phyloP scores from a whole-genome alignment of 2,797 vertebrate species.

The Sebastes minor region DNA sequence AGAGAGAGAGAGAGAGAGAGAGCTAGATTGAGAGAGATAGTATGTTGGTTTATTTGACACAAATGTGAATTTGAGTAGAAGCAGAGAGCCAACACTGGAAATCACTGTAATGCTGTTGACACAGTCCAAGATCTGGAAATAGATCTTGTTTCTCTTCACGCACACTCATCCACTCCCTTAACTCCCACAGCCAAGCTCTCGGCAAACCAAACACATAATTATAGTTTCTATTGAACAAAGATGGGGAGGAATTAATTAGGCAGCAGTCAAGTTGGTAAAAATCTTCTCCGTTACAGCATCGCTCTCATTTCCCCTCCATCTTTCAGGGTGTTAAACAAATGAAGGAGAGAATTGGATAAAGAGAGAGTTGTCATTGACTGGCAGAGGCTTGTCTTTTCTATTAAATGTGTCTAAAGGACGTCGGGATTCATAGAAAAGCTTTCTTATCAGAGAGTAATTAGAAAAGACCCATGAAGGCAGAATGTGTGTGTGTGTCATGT shows the following conservation, averaged over 20 bases:
- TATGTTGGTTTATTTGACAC: neutral
- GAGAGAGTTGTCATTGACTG: slow-evolving; percentile 46
- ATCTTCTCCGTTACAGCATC: slow-evolving; percentile 3
- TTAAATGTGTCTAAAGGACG: neutral
- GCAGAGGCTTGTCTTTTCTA: slow-evolving; percentile 18
- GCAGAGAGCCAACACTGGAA: neutral
- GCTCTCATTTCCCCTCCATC: neutral
- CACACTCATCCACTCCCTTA: slow-evolving; percentile 9
- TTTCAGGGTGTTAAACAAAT: slow-evolving; percentile 38
- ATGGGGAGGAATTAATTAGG: slow-evolving; percentile 35
- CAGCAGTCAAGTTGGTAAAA: slow-evolving; percentile 30
- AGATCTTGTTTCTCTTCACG: slow-evolving; percentile 12
- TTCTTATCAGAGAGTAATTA: neutral
- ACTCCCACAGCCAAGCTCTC: slow-evolving; percentile 22
- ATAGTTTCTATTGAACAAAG: slow-evolving; percentile 35
- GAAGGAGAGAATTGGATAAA: slow-evolving; percentile 35
- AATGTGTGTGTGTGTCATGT: neutral
- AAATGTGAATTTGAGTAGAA: neutral
- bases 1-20: neutral
- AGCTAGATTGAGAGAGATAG: neutral
- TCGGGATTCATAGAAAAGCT: neutral
- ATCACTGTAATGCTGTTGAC: neutral
- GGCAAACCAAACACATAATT: slow-evolving; percentile 34
- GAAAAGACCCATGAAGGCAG: neutral
- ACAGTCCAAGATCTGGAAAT: slow-evolving; percentile 16